phyloP scores from a whole-genome alignment of 1,140 invertebrate genomes.

The Magallana angulata region DNA sequence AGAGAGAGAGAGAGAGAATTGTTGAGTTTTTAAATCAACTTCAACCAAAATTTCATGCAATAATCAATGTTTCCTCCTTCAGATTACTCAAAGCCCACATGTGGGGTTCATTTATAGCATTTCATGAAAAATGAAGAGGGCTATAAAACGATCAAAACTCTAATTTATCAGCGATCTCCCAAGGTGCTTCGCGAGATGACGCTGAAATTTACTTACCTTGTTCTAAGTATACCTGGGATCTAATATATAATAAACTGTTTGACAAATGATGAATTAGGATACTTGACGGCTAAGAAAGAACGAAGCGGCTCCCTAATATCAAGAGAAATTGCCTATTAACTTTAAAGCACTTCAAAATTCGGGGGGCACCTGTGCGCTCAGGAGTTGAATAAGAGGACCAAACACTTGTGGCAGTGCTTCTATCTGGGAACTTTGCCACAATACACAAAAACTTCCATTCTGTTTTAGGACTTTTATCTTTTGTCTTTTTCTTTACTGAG shows the following conservation, averaged over 20 bases:
- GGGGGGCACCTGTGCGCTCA: slow-evolving; percentile 18
- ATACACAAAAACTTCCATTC: not conserved
- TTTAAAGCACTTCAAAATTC: not conserved
- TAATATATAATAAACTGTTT: slow-evolving; percentile 33
- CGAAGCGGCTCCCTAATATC: not conserved
- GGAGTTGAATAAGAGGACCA: slow-evolving; percentile 8
- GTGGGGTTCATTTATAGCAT: not conserved
- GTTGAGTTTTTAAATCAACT: too few relatives aligned
- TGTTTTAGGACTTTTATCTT: too few relatives aligned
- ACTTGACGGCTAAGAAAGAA: not conserved
- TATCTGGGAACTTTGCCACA: not conserved
- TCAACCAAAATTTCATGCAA: too few relatives aligned
- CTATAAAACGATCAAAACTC: not conserved
- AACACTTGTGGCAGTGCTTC: not conserved
- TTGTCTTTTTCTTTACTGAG: too few relatives aligned
- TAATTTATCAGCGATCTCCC: slow-evolving; percentile 10
- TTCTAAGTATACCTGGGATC: slow-evolving; percentile 21
- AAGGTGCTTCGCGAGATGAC: slow-evolving; percentile 1
- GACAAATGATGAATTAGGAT: slow-evolving; percentile 28
- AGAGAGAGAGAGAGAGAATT: too few relatives aligned
- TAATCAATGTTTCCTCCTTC: too few relatives aligned
- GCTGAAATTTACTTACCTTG: slow-evolving; percentile 30
- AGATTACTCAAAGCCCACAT: not conserved
- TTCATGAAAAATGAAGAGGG: not conserved
- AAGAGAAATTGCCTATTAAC: slow-evolving; percentile 24